A percentile compares a stretch with the other conserved stretches of the same genome.
phyloP scores from a whole-genome alignment of 2,888 invertebrate genomes.

The Rosalia funebris region DNA sequence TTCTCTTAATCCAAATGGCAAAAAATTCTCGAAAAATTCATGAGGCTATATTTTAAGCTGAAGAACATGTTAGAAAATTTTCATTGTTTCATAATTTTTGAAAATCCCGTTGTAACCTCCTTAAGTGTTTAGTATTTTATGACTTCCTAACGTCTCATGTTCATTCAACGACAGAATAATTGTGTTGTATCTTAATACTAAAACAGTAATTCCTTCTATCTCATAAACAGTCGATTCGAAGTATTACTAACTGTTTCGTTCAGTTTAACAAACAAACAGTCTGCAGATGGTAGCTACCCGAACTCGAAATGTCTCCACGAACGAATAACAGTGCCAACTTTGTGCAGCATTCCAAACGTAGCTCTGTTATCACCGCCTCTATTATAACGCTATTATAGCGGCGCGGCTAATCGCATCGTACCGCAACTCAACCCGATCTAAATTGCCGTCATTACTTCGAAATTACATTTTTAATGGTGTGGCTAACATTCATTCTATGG shows the following conservation, averaged over 20 bases:
- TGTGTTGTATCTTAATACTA: too few relatives aligned
- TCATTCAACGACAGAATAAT: too few relatives aligned
- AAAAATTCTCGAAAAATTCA: too few relatives aligned
- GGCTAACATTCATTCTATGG: slow-evolving; percentile 17
- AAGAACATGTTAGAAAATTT: too few relatives aligned
- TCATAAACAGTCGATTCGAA: neutral
- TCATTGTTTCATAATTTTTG: too few relatives aligned
- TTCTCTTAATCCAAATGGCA: too few relatives aligned
- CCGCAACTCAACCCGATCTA: slow-evolving; percentile 14
- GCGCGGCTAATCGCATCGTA: slow-evolving; percentile 18
- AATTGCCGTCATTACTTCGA: slow-evolving; percentile 30
- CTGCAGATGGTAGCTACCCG: slow-evolving; percentile 1
- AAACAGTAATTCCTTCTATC: neutral
- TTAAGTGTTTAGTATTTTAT: too few relatives aligned
- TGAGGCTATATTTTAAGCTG: too few relatives aligned
- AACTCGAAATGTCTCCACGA: slow-evolving; percentile 11
- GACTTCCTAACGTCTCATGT: too few relatives aligned
- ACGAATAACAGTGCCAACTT: slow-evolving; percentile 7
- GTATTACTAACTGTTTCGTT: slow-evolving; percentile 3
- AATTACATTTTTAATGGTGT: slow-evolving; percentile 21
- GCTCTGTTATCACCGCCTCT: slow-evolving; percentile 16
- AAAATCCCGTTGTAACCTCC: too few relatives aligned
- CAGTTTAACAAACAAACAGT: neutral
- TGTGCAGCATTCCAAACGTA: slow-evolving; percentile 20
- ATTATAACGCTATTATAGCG: slow-evolving; percentile 29